phyloP scores from a whole-genome alignment of 1,140 invertebrate species.

The Diprion similis region DNA sequence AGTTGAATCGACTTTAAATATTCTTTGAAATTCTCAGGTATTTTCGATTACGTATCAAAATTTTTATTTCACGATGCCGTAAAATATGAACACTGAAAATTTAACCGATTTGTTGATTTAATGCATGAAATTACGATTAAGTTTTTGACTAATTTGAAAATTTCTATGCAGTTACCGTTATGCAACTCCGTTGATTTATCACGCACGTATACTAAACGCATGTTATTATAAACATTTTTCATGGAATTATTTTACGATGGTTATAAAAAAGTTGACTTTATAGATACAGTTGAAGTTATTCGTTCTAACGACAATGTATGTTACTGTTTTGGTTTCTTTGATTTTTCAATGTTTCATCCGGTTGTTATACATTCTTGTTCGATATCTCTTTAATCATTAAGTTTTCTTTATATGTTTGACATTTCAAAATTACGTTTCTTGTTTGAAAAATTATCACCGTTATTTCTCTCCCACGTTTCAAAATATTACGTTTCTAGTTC shows the following conservation, averaged over 20 bases:
- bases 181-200: not conserved
- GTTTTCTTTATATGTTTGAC: too few species aligned
- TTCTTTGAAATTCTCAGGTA: not conserved
- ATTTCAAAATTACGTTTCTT: not conserved
- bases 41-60: not conserved
- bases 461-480: not conserved
- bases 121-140: not conserved
- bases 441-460: not conserved
- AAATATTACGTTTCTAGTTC: not conserved
- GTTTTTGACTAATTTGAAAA: not conserved
- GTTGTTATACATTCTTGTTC: too few species aligned
- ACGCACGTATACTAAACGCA: not conserved
- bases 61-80: not conserved
- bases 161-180: not conserved
- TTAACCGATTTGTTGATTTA: not conserved
- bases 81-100: too few species aligned
- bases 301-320: not conserved
- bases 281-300: not conserved
- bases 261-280: not conserved
- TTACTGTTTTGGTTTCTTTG: too few species aligned
- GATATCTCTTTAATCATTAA: too few species aligned
- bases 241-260: not conserved
- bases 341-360: too few species aligned
- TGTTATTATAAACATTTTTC: not conserved
- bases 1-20: too few species aligned